phyloP scores from a whole-genome alignment of 1,140 invertebrate species.

The Daktulosphaira vitifoliae region DNA sequence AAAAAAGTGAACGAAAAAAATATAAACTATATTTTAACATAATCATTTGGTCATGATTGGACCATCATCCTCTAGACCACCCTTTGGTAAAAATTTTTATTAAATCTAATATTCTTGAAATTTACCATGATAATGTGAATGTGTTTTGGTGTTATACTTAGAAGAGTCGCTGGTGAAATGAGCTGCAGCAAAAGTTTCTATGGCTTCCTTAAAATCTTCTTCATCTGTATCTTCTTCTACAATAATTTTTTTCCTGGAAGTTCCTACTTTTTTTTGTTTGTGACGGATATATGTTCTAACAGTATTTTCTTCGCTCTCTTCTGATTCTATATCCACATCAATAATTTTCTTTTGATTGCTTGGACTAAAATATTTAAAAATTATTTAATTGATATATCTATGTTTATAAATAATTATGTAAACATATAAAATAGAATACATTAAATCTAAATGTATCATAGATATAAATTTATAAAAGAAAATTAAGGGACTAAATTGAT shows the following conservation, averaged over 20 bases:
- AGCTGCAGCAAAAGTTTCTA: constrained; percentile 14
- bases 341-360: background rate
- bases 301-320: constrained; percentile 1
- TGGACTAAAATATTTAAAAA: background rate
- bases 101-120: too few species aligned
- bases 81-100: too few species aligned
- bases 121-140: constrained; percentile 32
- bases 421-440: background rate
- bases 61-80: too few species aligned
- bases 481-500: too few species aligned
- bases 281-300: background rate
- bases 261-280: background rate
- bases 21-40: too few species aligned
- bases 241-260: background rate
- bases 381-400: background rate
- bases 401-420: background rate
- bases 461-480: background rate
- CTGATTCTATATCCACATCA: background rate
- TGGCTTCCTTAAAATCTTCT: background rate
- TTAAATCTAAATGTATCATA: background rate
- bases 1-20: too few species aligned
- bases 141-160: constrained; percentile 15
- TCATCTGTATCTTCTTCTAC: constrained; percentile 3
- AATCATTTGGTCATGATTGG: too few species aligned
- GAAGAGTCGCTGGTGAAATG: constrained; percentile 35